Evolutionary conservation across 2,113 vertebrate species (phyloP), one percentile per base, ranked within the genome.

Genomic region (Macrotis lagotis): DNA sequence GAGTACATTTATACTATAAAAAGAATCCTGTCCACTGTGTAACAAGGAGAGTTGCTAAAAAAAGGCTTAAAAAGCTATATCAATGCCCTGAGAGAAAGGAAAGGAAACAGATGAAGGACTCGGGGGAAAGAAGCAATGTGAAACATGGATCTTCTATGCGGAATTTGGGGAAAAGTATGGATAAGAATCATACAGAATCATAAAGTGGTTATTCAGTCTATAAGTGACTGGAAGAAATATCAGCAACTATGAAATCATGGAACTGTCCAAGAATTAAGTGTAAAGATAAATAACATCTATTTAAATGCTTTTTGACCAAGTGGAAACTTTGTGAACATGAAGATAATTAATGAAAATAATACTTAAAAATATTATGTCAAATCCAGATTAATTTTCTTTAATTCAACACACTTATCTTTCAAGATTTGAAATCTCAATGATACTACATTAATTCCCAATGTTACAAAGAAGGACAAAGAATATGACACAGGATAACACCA

Each of bases 401-500:
- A 47, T 48, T 50, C 25, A 51, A 93, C n/a, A 91, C 89, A 91
- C 6, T 52, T 93, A 52, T 11, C 48, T 51, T 89, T 92, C 47
- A 53, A 90, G 92, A 52, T 50, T 94, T 50, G 66, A 31, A 74
- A 37, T 93, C 31, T 8, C 55, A 51, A 44, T 90, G 55, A 90
- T 51, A 19, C 91, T 59, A 89, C 94, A 94, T 44, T 28, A 11
- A 26, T 94, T 47, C 25, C 12, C 11, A 6, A 10, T 37, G 31
- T 93, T 9, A 48, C 22, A 52, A 89, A 89, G 48, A 93, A 88
- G 92, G 14, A 90, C 91, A 95, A 91, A 95, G 48, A 12, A 25
- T 89, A 59, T 2, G 37, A 91, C 83, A 88, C 53, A 10, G 91
- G 48, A 91, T 47, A 59, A 48, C 26, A 47, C 48, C 50, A 83